These are phyloP conservation scores for Holothuria glaberrima DNA, from an alignment of 35 echinoderm and acorn worm species.

Conservation along the genomic window DNA sequence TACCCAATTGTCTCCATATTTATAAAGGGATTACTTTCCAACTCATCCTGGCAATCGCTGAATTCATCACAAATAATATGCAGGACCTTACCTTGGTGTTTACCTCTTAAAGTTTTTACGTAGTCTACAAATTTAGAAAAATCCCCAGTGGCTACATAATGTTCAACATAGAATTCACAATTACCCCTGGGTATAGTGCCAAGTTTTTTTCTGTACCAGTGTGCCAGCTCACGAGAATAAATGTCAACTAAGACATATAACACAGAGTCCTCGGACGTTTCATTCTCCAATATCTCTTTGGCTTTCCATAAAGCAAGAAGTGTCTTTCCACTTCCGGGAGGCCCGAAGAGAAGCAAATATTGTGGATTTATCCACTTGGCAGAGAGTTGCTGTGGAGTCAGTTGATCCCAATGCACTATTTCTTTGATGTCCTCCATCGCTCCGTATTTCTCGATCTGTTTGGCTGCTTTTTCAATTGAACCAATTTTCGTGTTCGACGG, in stretches of 20 bases:
- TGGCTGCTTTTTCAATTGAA: neutral
- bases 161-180: neutral
- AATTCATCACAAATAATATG: slow-evolving; percentile 18
- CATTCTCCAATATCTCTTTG: neutral
- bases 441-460: neutral
- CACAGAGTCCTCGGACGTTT: too few relatives aligned
- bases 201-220: neutral
- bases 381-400: slow-evolving; percentile 7
- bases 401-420: neutral
- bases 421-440: too few relatives aligned
- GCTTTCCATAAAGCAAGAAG: neutral
- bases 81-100: neutral
- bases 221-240: too few relatives aligned
- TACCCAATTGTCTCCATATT: neutral
- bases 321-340: neutral
- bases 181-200: neutral
- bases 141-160: too few relatives aligned
- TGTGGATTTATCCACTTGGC: neutral
- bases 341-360: neutral
- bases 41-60: neutral
- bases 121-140: neutral
- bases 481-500: neutral
- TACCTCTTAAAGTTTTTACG: neutral
- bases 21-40: neutral
- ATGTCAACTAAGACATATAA: neutral